Conservation (phyloP, 2,888 invertebrate species). For the Cheilosia soror region DNA sequence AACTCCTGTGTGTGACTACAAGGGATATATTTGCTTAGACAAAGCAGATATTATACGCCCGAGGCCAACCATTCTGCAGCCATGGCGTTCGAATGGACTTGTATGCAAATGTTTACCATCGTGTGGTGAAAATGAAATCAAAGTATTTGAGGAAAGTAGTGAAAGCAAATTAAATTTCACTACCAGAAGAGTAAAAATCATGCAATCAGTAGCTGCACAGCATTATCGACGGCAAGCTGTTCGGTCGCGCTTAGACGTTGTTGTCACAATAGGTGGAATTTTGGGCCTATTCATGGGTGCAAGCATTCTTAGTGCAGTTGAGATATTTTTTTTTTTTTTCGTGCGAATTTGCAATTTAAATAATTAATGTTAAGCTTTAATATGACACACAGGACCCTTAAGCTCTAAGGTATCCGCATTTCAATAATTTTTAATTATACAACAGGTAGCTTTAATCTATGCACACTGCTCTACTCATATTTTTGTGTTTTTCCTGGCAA, state of each 20-base stretch:
- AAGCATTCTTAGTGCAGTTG: constrained; percentile 86
- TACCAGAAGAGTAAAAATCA: constrained; percentile 51
- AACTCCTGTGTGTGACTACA: constrained; percentile 85
- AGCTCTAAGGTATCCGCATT: no score
- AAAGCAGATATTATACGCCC: constrained; percentile 83
- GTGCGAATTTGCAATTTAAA: constrained; percentile 77
- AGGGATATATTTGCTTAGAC: constrained; percentile 87
- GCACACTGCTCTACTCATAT: no score
- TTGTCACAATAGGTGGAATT: constrained; percentile 86
- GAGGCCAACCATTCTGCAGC: constrained; percentile 85
- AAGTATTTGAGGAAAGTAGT: constrained; percentile 79
- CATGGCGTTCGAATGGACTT: constrained; percentile 83
- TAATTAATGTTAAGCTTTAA: background rate
- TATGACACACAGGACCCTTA: background rate
- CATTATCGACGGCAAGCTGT: constrained; percentile 84
- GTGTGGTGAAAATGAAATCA: constrained; percentile 88
- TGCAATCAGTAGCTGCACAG: constrained; percentile 76
- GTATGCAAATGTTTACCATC: constrained; percentile 88
- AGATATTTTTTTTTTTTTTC: constrained; percentile 86
- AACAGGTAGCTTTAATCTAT: no score
- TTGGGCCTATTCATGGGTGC: constrained; percentile 86
- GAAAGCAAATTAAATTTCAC: constrained; percentile 57
- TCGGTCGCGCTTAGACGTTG: constrained; percentile 82
- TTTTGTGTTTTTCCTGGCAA: background rate
- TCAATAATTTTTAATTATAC: no score